Conservation (phyloP, 2,888 invertebrate species). For the Pheosia tremula region DNA sequence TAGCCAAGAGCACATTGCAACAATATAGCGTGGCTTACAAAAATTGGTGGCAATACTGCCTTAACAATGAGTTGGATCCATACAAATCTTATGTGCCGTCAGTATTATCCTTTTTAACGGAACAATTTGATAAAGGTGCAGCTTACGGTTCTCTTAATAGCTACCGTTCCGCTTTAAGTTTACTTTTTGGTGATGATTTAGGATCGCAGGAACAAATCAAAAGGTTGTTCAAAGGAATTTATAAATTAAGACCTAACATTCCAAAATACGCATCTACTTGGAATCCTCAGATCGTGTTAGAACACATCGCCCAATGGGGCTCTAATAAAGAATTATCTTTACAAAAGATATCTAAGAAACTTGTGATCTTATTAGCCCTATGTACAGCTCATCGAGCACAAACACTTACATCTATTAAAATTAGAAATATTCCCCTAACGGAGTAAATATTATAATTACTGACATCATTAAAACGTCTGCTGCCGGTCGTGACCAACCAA, state of each 20-base stretch:
- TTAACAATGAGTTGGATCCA: not conserved
- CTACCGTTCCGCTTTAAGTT: constrained; percentile 39
- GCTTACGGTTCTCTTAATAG: constrained; percentile 34
- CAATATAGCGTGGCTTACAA: constrained; percentile 11
- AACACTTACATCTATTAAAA: too few species aligned
- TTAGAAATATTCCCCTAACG: too few species aligned
- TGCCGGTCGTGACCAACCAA: constrained; percentile 4
- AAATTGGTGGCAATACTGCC: constrained; percentile 11
- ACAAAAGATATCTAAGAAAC: too few species aligned
- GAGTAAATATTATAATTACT: constrained; percentile 11
- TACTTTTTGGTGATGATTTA: constrained; percentile 34
- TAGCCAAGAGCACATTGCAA: constrained; percentile 7
- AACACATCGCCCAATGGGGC: too few species aligned
- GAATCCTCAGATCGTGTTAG: too few species aligned
- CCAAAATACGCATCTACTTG: constrained; percentile 11
- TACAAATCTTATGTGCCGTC: not conserved
- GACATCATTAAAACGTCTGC: constrained; percentile 26
- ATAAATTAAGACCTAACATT: constrained; percentile 28
- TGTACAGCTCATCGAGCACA: too few species aligned
- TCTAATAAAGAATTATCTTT: too few species aligned
- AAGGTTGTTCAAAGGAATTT: constrained; percentile 36
- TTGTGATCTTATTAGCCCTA: too few species aligned
- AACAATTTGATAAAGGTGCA: constrained; percentile 29
- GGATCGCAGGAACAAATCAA: constrained; percentile 27
- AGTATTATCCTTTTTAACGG: constrained; percentile 25